These are phyloP conservation scores for Sminthurides aquaticus DNA, from an alignment of 2,888 invertebrate species.

Conservation along the genomic window DNA sequence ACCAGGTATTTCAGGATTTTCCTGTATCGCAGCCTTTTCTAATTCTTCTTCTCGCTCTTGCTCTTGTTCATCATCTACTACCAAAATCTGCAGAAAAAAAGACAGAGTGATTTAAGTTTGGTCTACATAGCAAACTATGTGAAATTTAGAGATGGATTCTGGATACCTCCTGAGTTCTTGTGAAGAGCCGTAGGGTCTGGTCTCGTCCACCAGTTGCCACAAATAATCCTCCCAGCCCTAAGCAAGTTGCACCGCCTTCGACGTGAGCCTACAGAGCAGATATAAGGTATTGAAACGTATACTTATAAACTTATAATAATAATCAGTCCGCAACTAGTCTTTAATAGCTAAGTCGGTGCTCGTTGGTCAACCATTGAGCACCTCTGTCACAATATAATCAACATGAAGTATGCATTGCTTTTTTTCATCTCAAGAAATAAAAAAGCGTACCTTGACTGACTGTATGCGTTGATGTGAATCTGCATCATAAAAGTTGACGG, in stretches of 20 bases:
- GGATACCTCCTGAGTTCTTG: conserved; percentile 51
- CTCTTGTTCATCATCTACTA: conserved; percentile 87
- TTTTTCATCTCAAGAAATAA: too few species aligned
- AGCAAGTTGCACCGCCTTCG: conserved; percentile 41
- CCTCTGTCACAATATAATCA: too few species aligned
- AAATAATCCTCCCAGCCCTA: conserved; percentile 62
- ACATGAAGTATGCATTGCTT: too few species aligned
- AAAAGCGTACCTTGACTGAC: conserved; percentile 63
- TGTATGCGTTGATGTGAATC: conserved; percentile 83
- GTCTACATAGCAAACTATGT: background rate
- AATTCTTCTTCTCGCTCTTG: conserved; percentile 67
- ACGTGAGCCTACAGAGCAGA: conserved; percentile 32
- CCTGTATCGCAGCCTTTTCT: conserved; percentile 52
- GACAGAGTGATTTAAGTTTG: background rate
- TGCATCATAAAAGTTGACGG: conserved; percentile 95
- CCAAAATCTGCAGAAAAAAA: conserved; percentile 70
- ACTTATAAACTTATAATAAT: conserved; percentile 10
- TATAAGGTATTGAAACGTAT: conserved; percentile 1
- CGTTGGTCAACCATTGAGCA: background rate
- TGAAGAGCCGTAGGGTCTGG: conserved; percentile 54
- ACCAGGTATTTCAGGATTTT: conserved; percentile 58
- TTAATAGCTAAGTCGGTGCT: background rate
- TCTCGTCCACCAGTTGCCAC: conserved; percentile 52
- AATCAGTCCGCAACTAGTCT: background rate
- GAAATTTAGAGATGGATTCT: conserved; percentile 4